Evolutionary conservation across 2,797 vertebrate species (phyloP), one percentile per base, ranked within the genome.

Genomic region (Chiloscyllium punctatum): DNA sequence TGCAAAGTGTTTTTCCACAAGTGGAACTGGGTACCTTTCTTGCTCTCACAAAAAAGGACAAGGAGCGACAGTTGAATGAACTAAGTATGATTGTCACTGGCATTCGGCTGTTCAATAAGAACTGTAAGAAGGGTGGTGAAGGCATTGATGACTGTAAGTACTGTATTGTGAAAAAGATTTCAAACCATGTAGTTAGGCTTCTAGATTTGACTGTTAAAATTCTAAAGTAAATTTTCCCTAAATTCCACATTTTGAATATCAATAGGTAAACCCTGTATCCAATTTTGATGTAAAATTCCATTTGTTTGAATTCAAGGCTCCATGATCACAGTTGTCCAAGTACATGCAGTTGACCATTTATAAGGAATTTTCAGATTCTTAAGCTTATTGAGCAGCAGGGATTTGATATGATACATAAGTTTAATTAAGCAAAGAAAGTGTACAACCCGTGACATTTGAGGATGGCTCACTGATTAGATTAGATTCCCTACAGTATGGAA

Each of bases 1-100:
- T 99, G 88, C 99, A 99, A 97, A 99, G 98, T 95, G 82, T 99
- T 90, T 99, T 99, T 96, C 98, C 98, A 74, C 98, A 97, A 72
- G 96, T 97, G 69, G 98, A 98, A 95, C 97, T 99, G 96, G 97
- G 96, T 37, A 96, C 97, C 87, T 99, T 99, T 97, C 96, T 98
- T 96, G 97, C 97, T 13, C 98, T 99, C 42, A 95, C 90, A 72
- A 99, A 98, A 97, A 97, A 96, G 96, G 98, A 98, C 94, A 99
- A 99, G 97, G 98, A 99, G 91, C 97, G 97, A 92, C 98, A 98
- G 96, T 97, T 99, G 92, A 98, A 95, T 13, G 98, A 98, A 96
- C 97, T 99, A 86, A 96, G 97, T 95, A 97, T 97, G 98, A 97
- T 98, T 0, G 98, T 99, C 68, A 98, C 98, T 0, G 99, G 99